phyloP scores from a whole-genome alignment of 2,113 vertebrate species.

The Perognathus longimembris region DNA sequence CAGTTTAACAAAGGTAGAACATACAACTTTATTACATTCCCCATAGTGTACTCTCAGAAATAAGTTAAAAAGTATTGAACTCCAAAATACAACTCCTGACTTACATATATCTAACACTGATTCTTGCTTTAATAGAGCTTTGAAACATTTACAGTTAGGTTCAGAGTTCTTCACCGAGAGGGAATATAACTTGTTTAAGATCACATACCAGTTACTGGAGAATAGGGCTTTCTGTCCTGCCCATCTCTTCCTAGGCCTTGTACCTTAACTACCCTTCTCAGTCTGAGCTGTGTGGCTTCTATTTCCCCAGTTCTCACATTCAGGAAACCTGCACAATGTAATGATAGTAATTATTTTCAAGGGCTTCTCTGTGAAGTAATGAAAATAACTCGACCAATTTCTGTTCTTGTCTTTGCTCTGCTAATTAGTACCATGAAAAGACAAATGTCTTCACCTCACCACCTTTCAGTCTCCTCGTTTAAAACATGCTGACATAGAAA shows the following conservation, averaged over 20 bases:
- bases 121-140: slow-evolving; percentile 9
- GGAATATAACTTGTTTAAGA: background rate
- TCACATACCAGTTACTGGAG: background rate
- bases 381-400: slow-evolving; percentile 4
- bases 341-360: background rate
- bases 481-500: slow-evolving; percentile 4
- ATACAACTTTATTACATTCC: background rate
- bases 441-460: background rate
- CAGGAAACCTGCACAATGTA: background rate
- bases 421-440: slow-evolving; percentile 2
- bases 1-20: slow-evolving; percentile 12
- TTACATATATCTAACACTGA: background rate
- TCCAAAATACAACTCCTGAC: background rate
- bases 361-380: background rate
- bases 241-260: background rate
- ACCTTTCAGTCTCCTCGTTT: background rate
- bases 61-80: background rate
- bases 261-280: background rate
- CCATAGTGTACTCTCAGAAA: slow-evolving; percentile 16
- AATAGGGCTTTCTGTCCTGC: background rate
- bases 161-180: background rate
- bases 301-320: background rate
- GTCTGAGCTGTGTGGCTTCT: background rate
- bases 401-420: background rate
- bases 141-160: background rate